These are phyloP conservation scores for Psittacara wagleri DNA, from an alignment of 2,113 vertebrate species.

Conservation along the genomic window DNA sequence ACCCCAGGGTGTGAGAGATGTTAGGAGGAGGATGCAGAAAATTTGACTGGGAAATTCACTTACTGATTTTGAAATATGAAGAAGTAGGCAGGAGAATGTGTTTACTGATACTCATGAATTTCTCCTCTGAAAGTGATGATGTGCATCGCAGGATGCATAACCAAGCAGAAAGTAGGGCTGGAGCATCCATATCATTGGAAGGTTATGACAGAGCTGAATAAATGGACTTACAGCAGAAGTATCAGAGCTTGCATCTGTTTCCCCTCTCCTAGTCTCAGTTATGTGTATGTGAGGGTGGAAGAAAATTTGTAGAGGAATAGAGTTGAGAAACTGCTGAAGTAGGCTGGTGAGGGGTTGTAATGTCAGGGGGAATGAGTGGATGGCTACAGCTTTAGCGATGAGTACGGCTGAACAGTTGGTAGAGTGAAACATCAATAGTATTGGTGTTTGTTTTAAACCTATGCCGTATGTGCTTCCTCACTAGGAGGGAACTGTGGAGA, in stretches of 20 bases:
- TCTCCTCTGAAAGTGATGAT: neutral
- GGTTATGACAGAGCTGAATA: neutral
- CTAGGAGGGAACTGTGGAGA: neutral
- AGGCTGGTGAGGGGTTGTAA: neutral
- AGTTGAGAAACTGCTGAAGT: neutral
- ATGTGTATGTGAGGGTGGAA: fast-evolving
- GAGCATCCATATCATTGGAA: fast-evolving
- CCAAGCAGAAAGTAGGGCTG: neutral
- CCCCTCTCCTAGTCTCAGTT: neutral
- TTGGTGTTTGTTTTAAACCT: neutral
- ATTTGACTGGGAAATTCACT: neutral
- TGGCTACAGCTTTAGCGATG: neutral
- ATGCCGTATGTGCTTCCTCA: fast-evolving
- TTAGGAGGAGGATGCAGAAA: neutral
- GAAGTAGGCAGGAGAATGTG: neutral
- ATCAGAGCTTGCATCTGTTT: neutral
- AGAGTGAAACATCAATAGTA: neutral
- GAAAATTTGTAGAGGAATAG: neutral
- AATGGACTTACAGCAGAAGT: neutral
- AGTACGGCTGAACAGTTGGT: fast-evolving
- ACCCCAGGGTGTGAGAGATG: neutral
- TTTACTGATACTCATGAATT: neutral
- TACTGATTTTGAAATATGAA: neutral
- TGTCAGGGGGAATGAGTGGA: neutral
- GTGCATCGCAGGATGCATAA: neutral